Percentiles rank a stretch among this genome's conserved stretches.
Evolutionary conservation across 2,888 invertebrate species (phyloP).

Genomic region (Baccha elongata): DNA sequence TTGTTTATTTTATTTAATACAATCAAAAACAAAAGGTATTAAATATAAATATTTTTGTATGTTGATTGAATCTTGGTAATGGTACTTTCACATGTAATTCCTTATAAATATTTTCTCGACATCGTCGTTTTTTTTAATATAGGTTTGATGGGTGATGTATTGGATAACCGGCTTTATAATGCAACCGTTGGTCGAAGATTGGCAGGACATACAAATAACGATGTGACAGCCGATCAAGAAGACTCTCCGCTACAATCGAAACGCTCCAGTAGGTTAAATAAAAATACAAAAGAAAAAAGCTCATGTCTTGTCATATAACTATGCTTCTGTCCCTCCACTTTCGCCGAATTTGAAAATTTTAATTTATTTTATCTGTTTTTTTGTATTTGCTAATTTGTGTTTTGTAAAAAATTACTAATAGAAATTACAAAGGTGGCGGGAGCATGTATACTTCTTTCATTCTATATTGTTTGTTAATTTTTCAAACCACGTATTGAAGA

Average conservation of each 20-base stretch:
- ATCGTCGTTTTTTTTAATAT: slow-evolving; percentile 51
- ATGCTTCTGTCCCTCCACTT: slow-evolving; percentile 46
- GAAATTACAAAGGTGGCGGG: slow-evolving; percentile 36
- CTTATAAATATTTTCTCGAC: slow-evolving; percentile 53
- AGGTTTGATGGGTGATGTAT: slow-evolving; percentile 80
- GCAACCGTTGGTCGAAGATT: slow-evolving; percentile 82
- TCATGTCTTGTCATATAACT: slow-evolving; percentile 63
- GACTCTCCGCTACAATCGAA: slow-evolving; percentile 92
- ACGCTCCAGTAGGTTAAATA: slow-evolving; percentile 90
- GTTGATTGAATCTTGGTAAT: slow-evolving; percentile 37
- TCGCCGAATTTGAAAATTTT: slow-evolving; percentile 42
- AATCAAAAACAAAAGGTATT: background rate
- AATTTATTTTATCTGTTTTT: background rate
- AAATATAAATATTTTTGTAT: background rate
- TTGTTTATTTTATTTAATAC: too few species aligned
- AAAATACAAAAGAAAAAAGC: slow-evolving; percentile 36
- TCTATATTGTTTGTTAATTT: background rate
- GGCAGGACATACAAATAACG: slow-evolving; percentile 78
- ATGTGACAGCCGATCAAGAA: slow-evolving; percentile 83
- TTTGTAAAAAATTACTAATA: slow-evolving; percentile 34
- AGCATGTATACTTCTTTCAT: too few species aligned
- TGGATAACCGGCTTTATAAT: slow-evolving; percentile 76
- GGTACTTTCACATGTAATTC: slow-evolving; percentile 48
- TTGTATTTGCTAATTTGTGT: background rate
- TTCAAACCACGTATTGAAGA: slow-evolving; percentile 14